Conservation (phyloP, 2,888 invertebrate genomes). For the Chelonus formosanus region DNA sequence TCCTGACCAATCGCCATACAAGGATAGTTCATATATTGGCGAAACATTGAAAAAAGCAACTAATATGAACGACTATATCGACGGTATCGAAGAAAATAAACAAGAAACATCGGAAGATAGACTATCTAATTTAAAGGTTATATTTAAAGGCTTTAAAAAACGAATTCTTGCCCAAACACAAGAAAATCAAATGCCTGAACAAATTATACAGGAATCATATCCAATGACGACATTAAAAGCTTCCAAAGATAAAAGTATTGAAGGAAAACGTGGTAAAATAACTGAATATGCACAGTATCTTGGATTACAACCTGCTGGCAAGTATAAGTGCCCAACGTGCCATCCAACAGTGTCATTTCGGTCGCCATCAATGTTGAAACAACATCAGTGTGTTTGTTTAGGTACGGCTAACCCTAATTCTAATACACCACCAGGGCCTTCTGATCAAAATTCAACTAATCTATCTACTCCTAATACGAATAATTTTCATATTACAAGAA, state of each 20-base stretch:
- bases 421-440: slow-evolving; percentile 55
- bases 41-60: slow-evolving; percentile 43
- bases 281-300: slow-evolving; percentile 77
- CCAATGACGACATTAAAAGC: slow-evolving; percentile 35
- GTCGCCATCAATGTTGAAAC: slow-evolving; percentile 73
- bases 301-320: slow-evolving; percentile 69
- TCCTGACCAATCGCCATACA: slow-evolving; percentile 18
- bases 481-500: slow-evolving; percentile 75
- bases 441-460: slow-evolving; percentile 59
- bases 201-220: slow-evolving; percentile 24
- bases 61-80: slow-evolving; percentile 27
- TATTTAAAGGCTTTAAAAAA: slow-evolving; percentile 58
- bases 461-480: slow-evolving; percentile 50
- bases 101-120: slow-evolving; percentile 43
- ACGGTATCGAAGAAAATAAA: slow-evolving; percentile 39
- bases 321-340: slow-evolving; percentile 75
- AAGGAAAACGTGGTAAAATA: slow-evolving; percentile 54
- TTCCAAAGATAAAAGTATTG: slow-evolving; percentile 40
- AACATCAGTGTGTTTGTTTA: slow-evolving; percentile 66
- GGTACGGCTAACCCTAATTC: slow-evolving; percentile 47
- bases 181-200: slow-evolving; percentile 44
- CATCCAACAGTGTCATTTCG: slow-evolving; percentile 72
- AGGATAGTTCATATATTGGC: slow-evolving; percentile 34
- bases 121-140: slow-evolving; percentile 44
- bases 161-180: slow-evolving; percentile 55